A percentile compares a stretch with the other conserved stretches of the same genome.
Conservation (phyloP, 2,888 invertebrate species). For the Teleiodes luculella region DNA sequence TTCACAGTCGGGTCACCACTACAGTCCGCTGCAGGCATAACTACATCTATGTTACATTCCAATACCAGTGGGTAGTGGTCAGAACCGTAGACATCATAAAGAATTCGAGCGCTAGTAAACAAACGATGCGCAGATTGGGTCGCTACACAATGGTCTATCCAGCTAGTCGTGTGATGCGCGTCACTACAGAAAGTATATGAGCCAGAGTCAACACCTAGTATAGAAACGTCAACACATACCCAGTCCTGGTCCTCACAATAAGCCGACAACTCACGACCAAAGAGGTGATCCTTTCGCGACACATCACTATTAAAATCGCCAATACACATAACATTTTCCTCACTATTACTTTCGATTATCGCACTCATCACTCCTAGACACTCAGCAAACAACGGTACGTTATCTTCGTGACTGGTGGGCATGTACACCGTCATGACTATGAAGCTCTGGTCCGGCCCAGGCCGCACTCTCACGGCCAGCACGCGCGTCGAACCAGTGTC, state of each 20-base stretch:
- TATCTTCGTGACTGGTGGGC: not conserved
- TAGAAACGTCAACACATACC: not conserved
- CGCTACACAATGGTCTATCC: slow-evolving; percentile 16
- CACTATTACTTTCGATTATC: not conserved
- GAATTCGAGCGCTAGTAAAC: not conserved
- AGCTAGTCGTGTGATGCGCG: not conserved
- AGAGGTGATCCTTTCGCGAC: not conserved
- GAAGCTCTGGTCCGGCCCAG: not conserved
- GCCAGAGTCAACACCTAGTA: not conserved
- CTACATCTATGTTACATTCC: not conserved
- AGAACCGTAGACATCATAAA: not conserved
- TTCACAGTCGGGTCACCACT: not conserved
- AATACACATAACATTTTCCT: not conserved
- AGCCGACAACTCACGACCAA: not conserved
- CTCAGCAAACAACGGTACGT: slow-evolving; percentile 7
- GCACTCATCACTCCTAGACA: slow-evolving; percentile 4
- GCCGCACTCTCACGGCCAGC: not conserved
- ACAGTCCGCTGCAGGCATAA: not conserved
- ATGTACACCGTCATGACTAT: slow-evolving; percentile 10
- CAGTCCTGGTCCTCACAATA: slow-evolving; percentile 6
- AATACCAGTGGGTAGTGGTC: not conserved
- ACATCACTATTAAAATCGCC: slow-evolving; percentile 10
- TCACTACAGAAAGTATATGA: slow-evolving; percentile 1
- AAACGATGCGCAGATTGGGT: not conserved
- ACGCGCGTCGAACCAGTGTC: not conserved